Conservation (phyloP, 1,140 invertebrate species). For the Drosophila parvula region DNA sequence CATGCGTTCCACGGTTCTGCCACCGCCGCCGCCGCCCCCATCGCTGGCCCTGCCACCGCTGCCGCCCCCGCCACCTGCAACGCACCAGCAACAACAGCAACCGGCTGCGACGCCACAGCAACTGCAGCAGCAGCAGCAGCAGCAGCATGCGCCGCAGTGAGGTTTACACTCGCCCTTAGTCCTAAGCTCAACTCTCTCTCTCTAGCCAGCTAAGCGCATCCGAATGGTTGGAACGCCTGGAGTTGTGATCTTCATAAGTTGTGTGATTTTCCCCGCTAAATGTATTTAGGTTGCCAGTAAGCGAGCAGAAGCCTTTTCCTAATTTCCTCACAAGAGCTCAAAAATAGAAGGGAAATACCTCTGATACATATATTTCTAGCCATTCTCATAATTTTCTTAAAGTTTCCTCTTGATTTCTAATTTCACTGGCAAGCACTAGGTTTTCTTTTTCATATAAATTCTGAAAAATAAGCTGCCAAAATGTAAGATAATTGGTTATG, state of each 20-base stretch:
- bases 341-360: too few species aligned
- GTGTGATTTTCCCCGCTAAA: conserved; percentile 6
- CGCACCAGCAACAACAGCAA: conserved; percentile 70
- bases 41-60: conserved; percentile 45
- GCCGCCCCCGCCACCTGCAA: conserved; percentile 61
- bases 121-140: conserved; percentile 66
- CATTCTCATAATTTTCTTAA: neutral
- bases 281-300: conserved; percentile 7
- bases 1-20: conserved; percentile 66
- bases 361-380: neutral
- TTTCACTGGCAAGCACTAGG: too few species aligned
- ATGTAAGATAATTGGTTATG: neutral
- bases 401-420: neutral
- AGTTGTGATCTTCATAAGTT: conserved; percentile 35
- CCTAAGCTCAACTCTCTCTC: conserved; percentile 49
- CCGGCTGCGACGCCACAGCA: conserved; percentile 61
- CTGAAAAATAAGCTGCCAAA: neutral
- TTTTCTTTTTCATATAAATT: neutral
- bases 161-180: conserved; percentile 45
- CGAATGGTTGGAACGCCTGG: conserved; percentile 31
- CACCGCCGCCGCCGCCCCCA: conserved; percentile 50
- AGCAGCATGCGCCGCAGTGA: conserved; percentile 60
- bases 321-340: neutral
- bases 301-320: neutral
- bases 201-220: conserved; percentile 49